Conservation (phyloP, 2,797 vertebrate species). For the Periophthalmus magnuspinnatus region DNA sequence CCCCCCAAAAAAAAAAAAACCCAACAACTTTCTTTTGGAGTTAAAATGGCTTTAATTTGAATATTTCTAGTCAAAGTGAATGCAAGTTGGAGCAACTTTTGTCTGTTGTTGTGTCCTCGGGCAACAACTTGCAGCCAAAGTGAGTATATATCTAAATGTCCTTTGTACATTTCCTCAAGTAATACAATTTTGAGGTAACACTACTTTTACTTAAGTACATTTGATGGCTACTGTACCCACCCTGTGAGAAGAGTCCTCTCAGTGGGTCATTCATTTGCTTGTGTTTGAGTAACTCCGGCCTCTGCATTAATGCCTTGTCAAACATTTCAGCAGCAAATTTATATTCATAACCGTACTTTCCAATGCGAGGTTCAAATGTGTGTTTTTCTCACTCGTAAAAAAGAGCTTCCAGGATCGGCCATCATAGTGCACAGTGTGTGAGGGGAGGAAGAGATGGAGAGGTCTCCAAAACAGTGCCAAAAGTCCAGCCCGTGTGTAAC, state of each 20-base stretch:
- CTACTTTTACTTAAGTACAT: background rate
- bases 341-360: constrained; percentile 58
- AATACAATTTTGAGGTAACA: background rate
- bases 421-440: constrained; percentile 26
- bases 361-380: constrained; percentile 36
- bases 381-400: constrained; percentile 32
- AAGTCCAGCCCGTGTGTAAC: background rate
- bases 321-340: constrained; percentile 57
- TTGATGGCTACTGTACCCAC: background rate
- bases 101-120: too few relatives aligned
- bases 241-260: background rate
- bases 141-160: background rate
- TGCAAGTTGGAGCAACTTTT: too few relatives aligned
- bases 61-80: too few relatives aligned
- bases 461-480: background rate
- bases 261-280: constrained; percentile 61
- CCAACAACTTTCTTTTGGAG: too few relatives aligned
- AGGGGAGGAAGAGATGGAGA: constrained; percentile 12
- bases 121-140: too few relatives aligned
- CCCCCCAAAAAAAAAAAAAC: too few relatives aligned
- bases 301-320: constrained; percentile 56
- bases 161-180: background rate
- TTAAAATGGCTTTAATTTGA: too few relatives aligned
- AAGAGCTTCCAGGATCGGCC: constrained; percentile 36
- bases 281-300: constrained; percentile 41